Percentiles rank a stretch among this genome's conserved stretches.
Conservation (phyloP, 1,140 invertebrate species). For the Orchesella cincta region DNA sequence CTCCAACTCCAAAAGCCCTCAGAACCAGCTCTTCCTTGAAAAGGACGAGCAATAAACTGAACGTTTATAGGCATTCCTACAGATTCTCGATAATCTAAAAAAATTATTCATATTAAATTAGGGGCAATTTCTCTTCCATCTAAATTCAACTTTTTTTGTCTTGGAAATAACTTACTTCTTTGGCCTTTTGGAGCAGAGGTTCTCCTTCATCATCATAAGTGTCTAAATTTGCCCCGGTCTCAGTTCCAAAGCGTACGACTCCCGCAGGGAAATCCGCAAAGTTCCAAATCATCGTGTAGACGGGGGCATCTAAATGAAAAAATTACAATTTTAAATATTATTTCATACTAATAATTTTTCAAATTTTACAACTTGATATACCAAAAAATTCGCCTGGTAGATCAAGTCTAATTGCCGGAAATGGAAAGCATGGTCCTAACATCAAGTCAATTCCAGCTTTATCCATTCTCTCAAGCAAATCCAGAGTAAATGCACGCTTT, state of each 20-base stretch:
- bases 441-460: conserved; percentile 42
- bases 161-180: conserved; percentile 46
- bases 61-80: conserved; percentile 56
- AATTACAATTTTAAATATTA: not conserved
- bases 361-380: not conserved
- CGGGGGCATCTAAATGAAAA: not conserved
- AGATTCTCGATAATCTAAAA: conserved; percentile 31
- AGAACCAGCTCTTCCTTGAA: conserved; percentile 56
- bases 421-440: conserved; percentile 42
- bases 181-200: conserved; percentile 50
- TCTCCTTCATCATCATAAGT: conserved; percentile 52
- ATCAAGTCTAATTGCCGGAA: conserved; percentile 41
- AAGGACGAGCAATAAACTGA: conserved; percentile 55
- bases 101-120: not conserved
- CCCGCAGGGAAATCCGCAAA: conserved; percentile 55
- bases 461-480: conserved; percentile 42
- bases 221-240: conserved; percentile 52
- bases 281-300: conserved; percentile 54
- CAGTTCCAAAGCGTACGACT: conserved; percentile 53
- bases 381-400: not conserved
- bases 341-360: not conserved
- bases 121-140: not conserved
- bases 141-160: not conserved
- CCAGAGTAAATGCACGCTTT: conserved; percentile 5
- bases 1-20: conserved; percentile 52